Evolutionary conservation across 2,888 invertebrate species (phyloP), one percentile per base, ranked within the genome.

Genomic region (Neoitamus cyanurus): DNA sequence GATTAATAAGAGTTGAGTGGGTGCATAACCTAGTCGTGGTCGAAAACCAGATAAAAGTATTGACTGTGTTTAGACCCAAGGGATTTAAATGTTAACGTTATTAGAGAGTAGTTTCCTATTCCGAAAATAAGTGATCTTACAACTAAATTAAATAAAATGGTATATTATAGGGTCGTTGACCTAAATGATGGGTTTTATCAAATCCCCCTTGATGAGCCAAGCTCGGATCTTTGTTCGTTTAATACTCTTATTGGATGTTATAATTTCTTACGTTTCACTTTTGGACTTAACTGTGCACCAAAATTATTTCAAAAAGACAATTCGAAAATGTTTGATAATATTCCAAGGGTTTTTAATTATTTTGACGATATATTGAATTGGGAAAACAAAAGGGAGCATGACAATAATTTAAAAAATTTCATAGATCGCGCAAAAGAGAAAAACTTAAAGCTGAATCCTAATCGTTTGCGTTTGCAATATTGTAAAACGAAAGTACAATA

Each of bases 191-290:
- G 86, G 84, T 46, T 85, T 84, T 85, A 84, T 72, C 86, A 85
- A 70, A 84, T 86, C 31, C 85, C 83, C 42, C 82, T 86, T 9
- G 85, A 83, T 37, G 73, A 86, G 77, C 69, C 86, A 58, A 87
- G 86, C 80, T 68, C 48, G 13, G 72, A 58, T 70, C n/a, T 58
- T 48, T 37, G 37, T 36, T 28, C 36, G 9, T 36, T 36, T 36
- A 36, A 36, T 36, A 36, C 36, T 11, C 36, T n/a, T n/a, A n/a
- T n/a, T n/a, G n/a, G n/a, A n/a, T n/a, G n/a, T n/a, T n/a, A n/a
- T n/a, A n/a, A n/a, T n/a, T n/a, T n/a, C n/a, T n/a, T n/a, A n/a
- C n/a, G n/a, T n/a, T n/a, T n/a, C n/a, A n/a, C n/a, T n/a, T n/a
- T n/a, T n/a, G n/a, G n/a, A n/a, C n/a, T n/a, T n/a, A n/a, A n/a